phyloP scores from a whole-genome alignment of 1,140 invertebrate species.

The Pogonomyrmex barbatus region DNA sequence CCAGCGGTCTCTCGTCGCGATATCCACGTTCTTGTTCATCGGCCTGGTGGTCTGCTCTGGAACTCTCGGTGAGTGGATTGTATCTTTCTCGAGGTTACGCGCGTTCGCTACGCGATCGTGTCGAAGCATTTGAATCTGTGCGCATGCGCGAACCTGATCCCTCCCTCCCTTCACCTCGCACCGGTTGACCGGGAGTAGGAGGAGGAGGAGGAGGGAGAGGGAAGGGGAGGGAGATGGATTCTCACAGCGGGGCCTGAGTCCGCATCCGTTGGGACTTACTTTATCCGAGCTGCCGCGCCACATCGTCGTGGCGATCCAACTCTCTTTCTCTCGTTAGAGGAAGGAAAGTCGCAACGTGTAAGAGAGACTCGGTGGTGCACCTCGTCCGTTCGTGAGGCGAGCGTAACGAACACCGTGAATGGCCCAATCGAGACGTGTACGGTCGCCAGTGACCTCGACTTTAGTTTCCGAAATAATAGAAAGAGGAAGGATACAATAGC shows the following conservation, averaged over 20 bases:
- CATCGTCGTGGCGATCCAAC: not conserved
- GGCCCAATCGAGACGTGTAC: not conserved
- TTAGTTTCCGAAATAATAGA: slow-evolving; percentile 19
- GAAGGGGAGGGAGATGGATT: not conserved
- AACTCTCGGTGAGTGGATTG: slow-evolving; percentile 76
- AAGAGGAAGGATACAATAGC: not conserved
- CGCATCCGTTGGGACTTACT: not conserved
- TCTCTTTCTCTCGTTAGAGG: not conserved
- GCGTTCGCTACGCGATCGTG: not conserved
- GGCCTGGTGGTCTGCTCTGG: slow-evolving; percentile 67
- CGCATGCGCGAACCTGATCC: slow-evolving; percentile 63
- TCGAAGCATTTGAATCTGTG: slow-evolving; percentile 55
- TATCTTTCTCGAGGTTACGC: slow-evolving; percentile 61
- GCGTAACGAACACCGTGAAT: not conserved
- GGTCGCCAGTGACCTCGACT: not conserved
- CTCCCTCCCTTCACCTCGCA: too few species aligned
- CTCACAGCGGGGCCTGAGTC: slow-evolving; percentile 60
- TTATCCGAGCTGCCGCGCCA: not conserved
- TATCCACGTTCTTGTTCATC: slow-evolving; percentile 25
- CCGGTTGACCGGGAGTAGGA: too few species aligned
- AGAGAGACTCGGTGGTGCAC: not conserved
- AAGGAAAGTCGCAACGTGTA: not conserved
- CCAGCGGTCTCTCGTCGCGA: slow-evolving; percentile 38
- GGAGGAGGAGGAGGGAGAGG: too few species aligned
- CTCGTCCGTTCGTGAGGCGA: not conserved